Percentiles rank a stretch among this genome's conserved stretches.
phyloP scores from a whole-genome alignment of 2,797 vertebrate species.

The Microctenopoma steveboyesi region DNA sequence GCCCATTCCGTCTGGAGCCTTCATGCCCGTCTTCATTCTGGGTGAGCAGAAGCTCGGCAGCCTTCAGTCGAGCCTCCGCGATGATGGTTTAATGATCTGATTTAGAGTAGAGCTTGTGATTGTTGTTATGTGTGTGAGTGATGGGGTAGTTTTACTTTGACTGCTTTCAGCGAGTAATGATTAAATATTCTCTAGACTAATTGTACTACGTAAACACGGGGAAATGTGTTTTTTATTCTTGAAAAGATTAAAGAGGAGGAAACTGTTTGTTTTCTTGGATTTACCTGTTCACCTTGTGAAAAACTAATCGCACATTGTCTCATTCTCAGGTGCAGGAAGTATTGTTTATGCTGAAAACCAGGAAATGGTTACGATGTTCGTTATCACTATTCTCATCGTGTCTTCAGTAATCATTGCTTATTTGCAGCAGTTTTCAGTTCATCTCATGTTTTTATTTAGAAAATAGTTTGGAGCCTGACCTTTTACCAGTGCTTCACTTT shows the following conservation, averaged over 20 bases:
- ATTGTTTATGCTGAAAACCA: too few relatives aligned
- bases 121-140: neutral
- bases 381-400: constrained; percentile 1
- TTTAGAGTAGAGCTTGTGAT: neutral
- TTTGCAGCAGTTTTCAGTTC: constrained; percentile 14
- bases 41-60: constrained; percentile 79
- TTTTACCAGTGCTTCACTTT: constrained; percentile 25
- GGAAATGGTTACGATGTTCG: too few relatives aligned
- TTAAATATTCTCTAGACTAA: too few relatives aligned
- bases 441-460: constrained; percentile 24
- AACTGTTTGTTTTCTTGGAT: too few relatives aligned
- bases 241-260: too few relatives aligned
- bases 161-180: too few relatives aligned
- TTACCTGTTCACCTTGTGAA: too few relatives aligned
- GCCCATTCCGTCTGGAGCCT: constrained; percentile 95
- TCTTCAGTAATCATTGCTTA: constrained; percentile 21
- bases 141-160: too few relatives aligned
- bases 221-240: too few relatives aligned
- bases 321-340: too few relatives aligned
- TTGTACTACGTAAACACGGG: too few relatives aligned
- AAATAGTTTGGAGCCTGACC: constrained; percentile 31
- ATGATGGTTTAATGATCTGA: neutral
- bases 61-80: neutral
- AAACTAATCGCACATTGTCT: too few relatives aligned
- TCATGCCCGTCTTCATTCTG: constrained; percentile 97